Conservation (phyloP, 2,888 invertebrate species). For the Ophraella communa region DNA sequence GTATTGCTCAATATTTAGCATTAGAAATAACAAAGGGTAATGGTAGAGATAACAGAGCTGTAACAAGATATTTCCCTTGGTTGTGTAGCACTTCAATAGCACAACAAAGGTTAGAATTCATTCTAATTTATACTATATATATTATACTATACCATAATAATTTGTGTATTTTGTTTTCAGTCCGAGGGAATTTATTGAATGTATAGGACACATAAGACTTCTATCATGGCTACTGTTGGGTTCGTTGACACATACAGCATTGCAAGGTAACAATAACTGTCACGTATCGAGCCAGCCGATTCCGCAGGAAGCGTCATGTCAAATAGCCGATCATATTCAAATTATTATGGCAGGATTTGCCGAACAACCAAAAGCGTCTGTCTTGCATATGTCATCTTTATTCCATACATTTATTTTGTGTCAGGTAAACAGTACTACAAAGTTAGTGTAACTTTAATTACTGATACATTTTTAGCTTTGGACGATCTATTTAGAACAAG, state of each 20-base stretch:
- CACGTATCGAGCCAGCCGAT: conserved; percentile 78
- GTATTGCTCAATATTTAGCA: conserved; percentile 91
- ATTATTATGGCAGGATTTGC: conserved; percentile 96
- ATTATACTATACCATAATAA: background rate
- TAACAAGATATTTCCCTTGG: conserved; percentile 88
- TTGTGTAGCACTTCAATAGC: conserved; percentile 79
- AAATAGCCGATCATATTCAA: conserved; percentile 97
- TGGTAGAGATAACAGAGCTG: conserved; percentile 80
- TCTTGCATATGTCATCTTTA: conserved; percentile 93
- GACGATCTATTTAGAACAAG: conserved; percentile 97
- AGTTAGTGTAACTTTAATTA: background rate
- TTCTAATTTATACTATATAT: background rate
- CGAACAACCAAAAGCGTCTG: conserved; percentile 91
- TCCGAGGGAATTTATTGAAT: conserved; percentile 93
- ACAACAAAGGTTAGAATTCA: conserved; percentile 75
- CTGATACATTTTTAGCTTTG: conserved; percentile 70
- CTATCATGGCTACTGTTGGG: conserved; percentile 96
- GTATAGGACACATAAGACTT: conserved; percentile 91
- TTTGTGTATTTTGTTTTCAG: conserved; percentile 60
- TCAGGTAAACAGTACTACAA: conserved; percentile 66
- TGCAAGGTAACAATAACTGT: conserved; percentile 63
- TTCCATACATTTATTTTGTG: conserved; percentile 98
- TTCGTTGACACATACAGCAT: conserved; percentile 86
- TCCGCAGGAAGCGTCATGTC: conserved; percentile 94
- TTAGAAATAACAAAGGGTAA: conserved; percentile 92